Base-by-base conservation (phyloP, 1,140 invertebrate genomes). In the Brachionus paranguensis region DNA sequence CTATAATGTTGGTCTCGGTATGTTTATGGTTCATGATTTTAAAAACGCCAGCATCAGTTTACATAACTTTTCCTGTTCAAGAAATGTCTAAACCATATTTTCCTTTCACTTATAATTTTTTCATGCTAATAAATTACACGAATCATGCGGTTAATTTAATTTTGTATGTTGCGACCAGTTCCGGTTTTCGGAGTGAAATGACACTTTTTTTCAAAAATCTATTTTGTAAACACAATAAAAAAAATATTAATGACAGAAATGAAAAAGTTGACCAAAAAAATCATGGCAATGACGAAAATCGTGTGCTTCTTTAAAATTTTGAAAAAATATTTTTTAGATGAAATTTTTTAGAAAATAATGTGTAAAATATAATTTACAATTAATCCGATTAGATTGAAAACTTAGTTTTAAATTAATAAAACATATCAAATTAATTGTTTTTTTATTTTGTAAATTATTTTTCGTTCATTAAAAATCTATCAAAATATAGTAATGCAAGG, bases 131-230 rank as follows among this genome's bases (percentile, higher is more conserved):
- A 2, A 81, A 81, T 68, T 81, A 81, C 27, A 81, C 78, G n/a
- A 81, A 81, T 37, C 78, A 81, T 64, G 78, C 78, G 5, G 78
- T 81, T 4, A 81, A 81, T 68, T 64, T 81, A 64, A 64, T 81
- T 14, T 17, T 81, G 4, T 81, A 81, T 68, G 17, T 81, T 6
- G 33, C 78, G 5, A 81, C 64, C 4, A 81, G 78, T 47, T 81
- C 78, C 0, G 33, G 33, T 43, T 81, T 81, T 47, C 17, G 78
- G 1, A 37, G 6, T 45, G 78, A 81, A 29, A 27, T 81, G 20
- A 64, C 33, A 65, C 8, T 55, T 10, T 81, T 81, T 68, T 81
- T 81, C 27, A 27, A 29, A 50, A 20, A 47, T 76, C 29, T 76
- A 27, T 29, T 76, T n/a, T 27, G 12, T 53, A 50, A 76, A 76